phyloP scores from a whole-genome alignment of 2,113 vertebrate genomes.

The Grammomys dolichurus region DNA sequence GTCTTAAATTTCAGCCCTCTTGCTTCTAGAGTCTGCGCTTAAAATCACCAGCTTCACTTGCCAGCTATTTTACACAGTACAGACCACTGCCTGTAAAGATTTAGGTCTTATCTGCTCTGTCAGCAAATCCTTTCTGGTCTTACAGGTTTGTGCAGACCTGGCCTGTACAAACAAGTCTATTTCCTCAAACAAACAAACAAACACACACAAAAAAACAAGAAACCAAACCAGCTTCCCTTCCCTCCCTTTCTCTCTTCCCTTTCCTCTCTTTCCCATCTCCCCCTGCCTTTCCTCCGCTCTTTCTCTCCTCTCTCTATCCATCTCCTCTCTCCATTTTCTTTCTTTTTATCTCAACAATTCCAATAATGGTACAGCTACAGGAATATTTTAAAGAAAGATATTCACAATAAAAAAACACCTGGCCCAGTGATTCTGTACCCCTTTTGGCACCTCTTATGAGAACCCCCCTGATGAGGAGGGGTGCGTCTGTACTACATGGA shows the following conservation, averaged over 20 bases:
- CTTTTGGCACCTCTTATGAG: not conserved
- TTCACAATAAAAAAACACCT: not conserved
- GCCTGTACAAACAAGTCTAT: not conserved
- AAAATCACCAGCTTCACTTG: not conserved
- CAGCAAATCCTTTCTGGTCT: not conserved
- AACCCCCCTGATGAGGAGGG: not conserved
- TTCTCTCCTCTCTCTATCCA: too few relatives aligned
- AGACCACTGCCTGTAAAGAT: not conserved
- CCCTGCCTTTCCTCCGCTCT: rapidly evolving
- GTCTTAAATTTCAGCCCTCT: not conserved
- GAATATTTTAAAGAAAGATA: slow-evolving; percentile 18
- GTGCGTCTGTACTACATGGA: not conserved
- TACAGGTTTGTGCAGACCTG: not conserved
- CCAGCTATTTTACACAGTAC: not conserved
- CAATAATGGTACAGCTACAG: not conserved
- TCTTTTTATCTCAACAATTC: not conserved
- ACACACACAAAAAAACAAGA: not conserved
- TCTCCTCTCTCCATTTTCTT: not conserved
- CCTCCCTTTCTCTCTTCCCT: too few relatives aligned
- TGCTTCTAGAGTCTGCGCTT: not conserved
- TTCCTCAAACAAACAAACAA: not conserved
- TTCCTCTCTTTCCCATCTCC: too few relatives aligned
- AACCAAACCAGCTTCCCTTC: too few relatives aligned
- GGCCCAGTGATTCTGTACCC: not conserved
- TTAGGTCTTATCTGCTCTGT: not conserved